Evolutionary conservation across 2,113 vertebrate species (phyloP).

Genomic region (Cottus gobio): DNA sequence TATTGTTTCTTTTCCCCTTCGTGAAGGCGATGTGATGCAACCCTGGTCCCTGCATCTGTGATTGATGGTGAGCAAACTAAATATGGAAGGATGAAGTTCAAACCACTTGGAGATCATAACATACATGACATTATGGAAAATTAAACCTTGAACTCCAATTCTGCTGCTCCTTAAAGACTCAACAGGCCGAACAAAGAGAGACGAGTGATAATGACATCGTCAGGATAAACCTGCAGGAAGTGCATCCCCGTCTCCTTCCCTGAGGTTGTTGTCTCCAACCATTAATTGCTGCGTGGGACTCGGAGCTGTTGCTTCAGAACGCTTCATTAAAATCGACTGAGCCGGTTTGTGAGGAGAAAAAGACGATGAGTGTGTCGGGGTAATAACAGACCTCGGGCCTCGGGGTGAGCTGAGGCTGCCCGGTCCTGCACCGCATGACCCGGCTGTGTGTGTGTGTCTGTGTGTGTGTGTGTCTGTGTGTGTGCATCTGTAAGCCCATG

Average conservation of each 20-base stretch:
- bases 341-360: slow-evolving; percentile 76
- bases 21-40: not conserved
- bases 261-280: slow-evolving; percentile 64
- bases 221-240: slow-evolving; percentile 12
- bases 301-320: slow-evolving; percentile 71
- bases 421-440: slow-evolving; percentile 73
- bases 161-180: not conserved
- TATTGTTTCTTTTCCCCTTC: no score
- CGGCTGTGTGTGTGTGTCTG: slow-evolving; percentile 60
- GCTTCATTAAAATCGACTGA: slow-evolving; percentile 72
- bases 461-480: slow-evolving; percentile 15
- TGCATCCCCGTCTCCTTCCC: slow-evolving; percentile 40
- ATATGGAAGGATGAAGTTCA: not conserved
- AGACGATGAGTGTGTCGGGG: slow-evolving; percentile 88
- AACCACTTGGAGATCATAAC: no score
- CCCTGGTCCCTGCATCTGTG: not conserved
- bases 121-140: no score
- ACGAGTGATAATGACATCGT: not conserved
- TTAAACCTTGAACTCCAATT: no score
- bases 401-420: slow-evolving; percentile 76
- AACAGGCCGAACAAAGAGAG: not conserved
- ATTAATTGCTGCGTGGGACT: slow-evolving; percentile 78
- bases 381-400: slow-evolving; percentile 90
- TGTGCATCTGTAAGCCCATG: slow-evolving; percentile 48
- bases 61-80: not conserved